These are phyloP conservation scores for Podarcis cretensis DNA, from an alignment of 2,113 vertebrate genomes.

Conservation along the genomic window DNA sequence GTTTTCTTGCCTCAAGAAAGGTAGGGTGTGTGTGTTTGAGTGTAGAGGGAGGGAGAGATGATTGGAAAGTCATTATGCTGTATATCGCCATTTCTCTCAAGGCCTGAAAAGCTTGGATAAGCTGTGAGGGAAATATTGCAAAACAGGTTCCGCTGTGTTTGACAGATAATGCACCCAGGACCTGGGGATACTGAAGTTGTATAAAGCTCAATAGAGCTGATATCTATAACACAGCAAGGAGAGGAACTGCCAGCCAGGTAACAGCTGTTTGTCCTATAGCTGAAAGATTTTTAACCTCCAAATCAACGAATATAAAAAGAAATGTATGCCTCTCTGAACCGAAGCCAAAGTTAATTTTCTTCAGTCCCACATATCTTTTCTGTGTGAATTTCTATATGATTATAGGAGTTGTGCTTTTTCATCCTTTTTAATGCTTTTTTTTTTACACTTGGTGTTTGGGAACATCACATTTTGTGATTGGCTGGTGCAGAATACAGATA, in stretches of 20 bases:
- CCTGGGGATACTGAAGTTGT: conserved; percentile 48
- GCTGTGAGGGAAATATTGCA: conserved; percentile 42
- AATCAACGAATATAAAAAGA: conserved; percentile 28
- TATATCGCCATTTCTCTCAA: conserved; percentile 26
- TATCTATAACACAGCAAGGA: conserved; percentile 51
- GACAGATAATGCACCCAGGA: conserved; percentile 55
- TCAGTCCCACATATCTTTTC: background rate
- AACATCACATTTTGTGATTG: background rate
- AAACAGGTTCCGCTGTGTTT: conserved; percentile 39
- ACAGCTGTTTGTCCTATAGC: conserved; percentile 22
- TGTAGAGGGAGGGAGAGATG: background rate
- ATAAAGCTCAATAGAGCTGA: conserved; percentile 53
- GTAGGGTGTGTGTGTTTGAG: background rate
- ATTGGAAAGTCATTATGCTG: conserved; percentile 24
- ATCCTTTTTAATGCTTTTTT: background rate
- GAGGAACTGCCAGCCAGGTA: conserved; percentile 1
- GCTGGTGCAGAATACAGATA: background rate
- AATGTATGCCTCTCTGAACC: background rate
- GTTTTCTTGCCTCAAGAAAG: conserved; percentile 5
- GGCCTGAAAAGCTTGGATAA: conserved; percentile 38
- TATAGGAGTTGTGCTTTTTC: background rate
- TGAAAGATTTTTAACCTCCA: conserved; percentile 22
- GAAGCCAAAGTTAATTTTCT: background rate
- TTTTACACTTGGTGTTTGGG: background rate
- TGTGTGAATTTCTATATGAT: background rate